phyloP scores from a whole-genome alignment of 2,113 vertebrate species.

The Amphiprion percula region DNA sequence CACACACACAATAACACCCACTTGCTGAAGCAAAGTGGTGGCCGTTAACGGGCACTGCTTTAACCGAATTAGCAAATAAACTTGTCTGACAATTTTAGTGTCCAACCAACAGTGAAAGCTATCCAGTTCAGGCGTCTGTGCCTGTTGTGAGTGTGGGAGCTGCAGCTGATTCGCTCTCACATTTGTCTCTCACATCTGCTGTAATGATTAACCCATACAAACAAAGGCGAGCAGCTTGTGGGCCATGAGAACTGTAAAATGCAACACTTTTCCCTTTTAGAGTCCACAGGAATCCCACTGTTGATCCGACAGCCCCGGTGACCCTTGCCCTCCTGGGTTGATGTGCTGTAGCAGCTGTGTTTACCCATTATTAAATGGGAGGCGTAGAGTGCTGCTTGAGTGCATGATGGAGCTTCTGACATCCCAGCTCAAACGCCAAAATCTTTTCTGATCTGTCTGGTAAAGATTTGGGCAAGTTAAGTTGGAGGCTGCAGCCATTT shows the following conservation, averaged over 20 bases:
- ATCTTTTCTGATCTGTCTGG: slow-evolving; percentile 13
- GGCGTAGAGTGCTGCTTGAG: slow-evolving; percentile 3
- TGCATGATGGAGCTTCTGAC: neutral
- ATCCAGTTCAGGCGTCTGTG: neutral
- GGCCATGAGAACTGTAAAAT: slow-evolving; percentile 34
- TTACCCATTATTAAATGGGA: slow-evolving; percentile 36
- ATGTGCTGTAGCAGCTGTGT: slow-evolving; percentile 64
- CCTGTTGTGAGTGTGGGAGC: neutral
- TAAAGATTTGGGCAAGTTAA: neutral
- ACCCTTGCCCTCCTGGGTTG: slow-evolving; percentile 52
- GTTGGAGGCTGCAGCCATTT: neutral
- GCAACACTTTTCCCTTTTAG: slow-evolving; percentile 3
- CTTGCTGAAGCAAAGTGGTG: neutral
- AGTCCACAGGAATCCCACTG: slow-evolving; percentile 37
- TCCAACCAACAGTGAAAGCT: neutral
- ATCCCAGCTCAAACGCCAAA: neutral
- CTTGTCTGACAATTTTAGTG: too few species aligned
- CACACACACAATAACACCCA: slow-evolving; percentile 13
- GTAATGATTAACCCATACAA: slow-evolving; percentile 56
- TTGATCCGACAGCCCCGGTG: slow-evolving; percentile 16
- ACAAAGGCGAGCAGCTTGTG: slow-evolving; percentile 23
- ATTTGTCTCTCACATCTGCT: slow-evolving; percentile 58
- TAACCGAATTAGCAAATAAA: slow-evolving; percentile 24
- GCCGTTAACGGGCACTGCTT: neutral
- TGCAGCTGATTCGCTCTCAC: slow-evolving; percentile 24